Conservation (phyloP, 2,113 vertebrate genomes). For the Engraulis encrasicolus region DNA sequence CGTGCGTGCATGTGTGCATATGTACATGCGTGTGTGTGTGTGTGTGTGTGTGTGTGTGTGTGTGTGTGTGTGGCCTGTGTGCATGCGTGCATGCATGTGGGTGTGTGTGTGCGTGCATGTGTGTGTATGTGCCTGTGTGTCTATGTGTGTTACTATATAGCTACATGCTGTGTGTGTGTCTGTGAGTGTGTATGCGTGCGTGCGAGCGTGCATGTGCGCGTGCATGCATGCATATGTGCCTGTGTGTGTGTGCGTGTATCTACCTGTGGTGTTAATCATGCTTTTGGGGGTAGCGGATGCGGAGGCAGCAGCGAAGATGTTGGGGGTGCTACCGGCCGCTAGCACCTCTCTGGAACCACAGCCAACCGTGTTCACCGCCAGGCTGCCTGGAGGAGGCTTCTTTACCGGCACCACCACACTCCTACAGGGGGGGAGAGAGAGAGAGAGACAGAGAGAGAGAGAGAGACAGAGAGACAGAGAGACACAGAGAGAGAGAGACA, state of each 20-base stretch:
- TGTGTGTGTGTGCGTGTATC: constrained; percentile 11
- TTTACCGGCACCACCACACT: constrained; percentile 96
- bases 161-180: too few relatives aligned
- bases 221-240: not conserved
- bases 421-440: constrained; percentile 54
- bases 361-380: constrained; percentile 87
- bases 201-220: too few relatives aligned
- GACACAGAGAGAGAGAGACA: not conserved
- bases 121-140: not conserved
- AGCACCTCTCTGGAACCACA: constrained; percentile 75
- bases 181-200: too few relatives aligned
- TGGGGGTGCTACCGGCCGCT: constrained; percentile 83
- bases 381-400: constrained; percentile 85
- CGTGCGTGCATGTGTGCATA: too few relatives aligned
- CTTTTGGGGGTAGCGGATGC: constrained; percentile 90
- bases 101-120: too few relatives aligned
- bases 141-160: constrained; percentile 61
- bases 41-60: not conserved
- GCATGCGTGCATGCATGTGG: too few relatives aligned
- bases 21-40: not conserved
- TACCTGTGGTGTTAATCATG: constrained; percentile 91
- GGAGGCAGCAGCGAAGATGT: constrained; percentile 89
- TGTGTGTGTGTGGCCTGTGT: too few relatives aligned
- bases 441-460: constrained; percentile 34
- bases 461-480: constrained; percentile 6